Conservation (phyloP, 2,888 invertebrate genomes). For the Aphrophora alni region DNA sequence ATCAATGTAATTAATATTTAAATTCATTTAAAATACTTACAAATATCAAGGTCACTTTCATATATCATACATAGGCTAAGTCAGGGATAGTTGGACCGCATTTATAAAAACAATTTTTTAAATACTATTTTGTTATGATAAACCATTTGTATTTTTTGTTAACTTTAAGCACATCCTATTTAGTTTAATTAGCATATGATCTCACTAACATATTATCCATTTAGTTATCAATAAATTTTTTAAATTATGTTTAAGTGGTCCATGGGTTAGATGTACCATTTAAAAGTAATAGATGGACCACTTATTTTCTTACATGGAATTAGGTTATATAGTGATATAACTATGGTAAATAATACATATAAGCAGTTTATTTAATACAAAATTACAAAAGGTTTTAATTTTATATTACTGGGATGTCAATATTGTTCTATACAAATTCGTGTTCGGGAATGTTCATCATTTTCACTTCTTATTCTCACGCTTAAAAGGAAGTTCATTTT, state of each 20-base stretch:
- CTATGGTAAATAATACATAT: neutral
- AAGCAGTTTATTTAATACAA: neutral
- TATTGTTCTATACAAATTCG: conserved; percentile 7
- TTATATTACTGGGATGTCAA: neutral
- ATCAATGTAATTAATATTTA: too few species aligned
- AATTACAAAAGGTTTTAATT: neutral
- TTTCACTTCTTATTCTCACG: neutral
- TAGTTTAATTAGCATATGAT: neutral
- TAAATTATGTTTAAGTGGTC: neutral
- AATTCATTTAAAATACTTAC: too few species aligned
- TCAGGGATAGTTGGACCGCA: too few species aligned
- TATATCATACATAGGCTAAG: too few species aligned
- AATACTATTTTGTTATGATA: too few species aligned
- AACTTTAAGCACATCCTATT: neutral
- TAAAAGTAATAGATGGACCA: conserved; percentile 7
- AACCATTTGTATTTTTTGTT: neutral
- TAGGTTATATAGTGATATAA: conserved; percentile 1
- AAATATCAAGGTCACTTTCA: too few species aligned
- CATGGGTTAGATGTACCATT: conserved; percentile 10
- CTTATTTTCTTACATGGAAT: conserved; percentile 7
- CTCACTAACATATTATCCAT: neutral
- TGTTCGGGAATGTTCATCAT: neutral
- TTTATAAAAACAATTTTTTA: too few species aligned
- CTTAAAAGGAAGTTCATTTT: neutral
- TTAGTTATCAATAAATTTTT: neutral